These are phyloP conservation scores for Murina feae DNA, from an alignment of 2,113 vertebrate genomes.

Conservation along the genomic window DNA sequence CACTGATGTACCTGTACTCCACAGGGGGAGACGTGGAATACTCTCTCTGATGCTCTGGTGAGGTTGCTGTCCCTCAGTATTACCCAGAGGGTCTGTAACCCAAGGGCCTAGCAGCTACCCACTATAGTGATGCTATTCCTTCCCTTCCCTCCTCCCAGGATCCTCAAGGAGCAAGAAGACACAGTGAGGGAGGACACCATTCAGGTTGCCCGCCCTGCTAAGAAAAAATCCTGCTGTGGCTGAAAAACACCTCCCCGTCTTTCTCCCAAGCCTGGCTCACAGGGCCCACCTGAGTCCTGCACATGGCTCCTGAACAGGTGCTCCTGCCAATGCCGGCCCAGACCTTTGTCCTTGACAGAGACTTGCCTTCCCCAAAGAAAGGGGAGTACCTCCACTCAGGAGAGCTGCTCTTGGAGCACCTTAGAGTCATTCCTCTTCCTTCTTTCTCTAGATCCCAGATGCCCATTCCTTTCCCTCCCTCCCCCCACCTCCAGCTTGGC, in stretches of 20 bases:
- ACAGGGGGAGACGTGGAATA: background rate
- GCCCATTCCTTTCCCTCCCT: too few relatives aligned
- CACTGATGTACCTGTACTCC: background rate
- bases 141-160: slow-evolving; percentile 72
- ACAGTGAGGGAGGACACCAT: slow-evolving; percentile 85
- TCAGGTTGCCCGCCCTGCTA: slow-evolving; percentile 79
- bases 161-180: slow-evolving; percentile 91
- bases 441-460: background rate
- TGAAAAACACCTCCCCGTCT: slow-evolving; percentile 56
- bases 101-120: background rate
- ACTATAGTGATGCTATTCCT: background rate
- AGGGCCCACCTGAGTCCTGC: background rate
- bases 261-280: background rate
- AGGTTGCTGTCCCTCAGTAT: background rate
- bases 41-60: background rate
- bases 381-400: background rate
- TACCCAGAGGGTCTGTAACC: background rate
- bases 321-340: too few relatives aligned
- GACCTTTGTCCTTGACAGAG: background rate
- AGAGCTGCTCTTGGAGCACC: background rate
- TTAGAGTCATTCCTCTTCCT: background rate
- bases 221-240: slow-evolving; percentile 89
- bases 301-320: background rate
- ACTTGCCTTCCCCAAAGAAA: background rate
- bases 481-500: background rate